Percentiles rank a stretch among this genome's conserved stretches.
phyloP scores from a whole-genome alignment of 92 coral and sea anemone species.

The Blastomussa wellsi region DNA sequence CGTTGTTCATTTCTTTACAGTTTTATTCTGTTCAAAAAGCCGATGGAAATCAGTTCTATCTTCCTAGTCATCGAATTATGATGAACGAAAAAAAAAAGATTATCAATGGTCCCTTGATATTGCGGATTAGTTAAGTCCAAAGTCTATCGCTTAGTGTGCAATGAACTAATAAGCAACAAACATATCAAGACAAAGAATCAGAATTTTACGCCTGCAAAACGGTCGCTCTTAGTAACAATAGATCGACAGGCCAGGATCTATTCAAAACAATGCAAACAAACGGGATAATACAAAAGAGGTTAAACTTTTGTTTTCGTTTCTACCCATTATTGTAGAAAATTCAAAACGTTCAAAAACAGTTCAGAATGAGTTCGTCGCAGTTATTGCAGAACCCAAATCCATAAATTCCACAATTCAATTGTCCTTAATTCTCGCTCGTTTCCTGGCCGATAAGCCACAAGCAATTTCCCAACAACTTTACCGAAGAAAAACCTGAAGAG shows the following conservation, averaged over 20 bases:
- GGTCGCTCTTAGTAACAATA: slow-evolving; percentile 25
- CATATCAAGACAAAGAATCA: neutral
- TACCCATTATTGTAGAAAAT: neutral
- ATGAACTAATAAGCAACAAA: neutral
- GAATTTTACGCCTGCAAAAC: neutral
- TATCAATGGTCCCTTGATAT: neutral
- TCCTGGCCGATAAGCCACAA: neutral
- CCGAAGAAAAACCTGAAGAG: neutral
- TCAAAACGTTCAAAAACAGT: neutral
- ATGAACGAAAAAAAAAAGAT: neutral
- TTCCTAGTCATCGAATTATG: neutral
- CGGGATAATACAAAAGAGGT: neutral
- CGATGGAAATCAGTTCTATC: neutral
- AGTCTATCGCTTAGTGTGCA: neutral
- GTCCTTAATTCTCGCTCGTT: neutral
- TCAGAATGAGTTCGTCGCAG: neutral
- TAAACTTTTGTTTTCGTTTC: neutral
- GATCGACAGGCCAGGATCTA: slow-evolving; percentile 27
- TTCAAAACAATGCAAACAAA: neutral
- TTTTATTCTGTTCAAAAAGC: neutral
- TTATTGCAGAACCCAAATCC: too few relatives aligned
- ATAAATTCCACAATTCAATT: neutral
- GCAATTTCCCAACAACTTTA: neutral
- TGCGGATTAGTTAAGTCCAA: neutral
- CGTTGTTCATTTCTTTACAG: neutral